Evolutionary conservation across 1,140 invertebrate species (phyloP), one percentile per base, ranked within the genome.

Genomic region (Subanguina moxae): DNA sequence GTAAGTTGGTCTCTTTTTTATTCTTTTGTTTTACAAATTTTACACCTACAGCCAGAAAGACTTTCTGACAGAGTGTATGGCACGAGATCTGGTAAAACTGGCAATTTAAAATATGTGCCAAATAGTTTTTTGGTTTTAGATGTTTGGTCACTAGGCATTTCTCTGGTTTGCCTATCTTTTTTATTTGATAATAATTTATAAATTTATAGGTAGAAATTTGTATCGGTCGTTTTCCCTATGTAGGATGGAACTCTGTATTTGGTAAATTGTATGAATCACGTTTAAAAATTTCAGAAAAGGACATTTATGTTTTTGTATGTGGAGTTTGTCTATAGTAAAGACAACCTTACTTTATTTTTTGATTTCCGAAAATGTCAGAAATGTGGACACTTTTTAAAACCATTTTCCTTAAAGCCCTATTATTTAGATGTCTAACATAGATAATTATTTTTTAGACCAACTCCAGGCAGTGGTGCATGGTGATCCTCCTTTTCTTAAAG

Each of bases 161-260:
- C 58, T 19, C 21, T 61, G n/a, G 58, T 61, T 21, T 5, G 58
- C 3, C 17, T 19, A 19, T 52, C 15, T 52, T 21, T 61, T 61
- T 13, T 3, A 25, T 25, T 61, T 13, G 3, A 19, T 30, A 21
- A 19, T 25, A 3, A 3, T 52, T 52, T 25, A 52, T 21, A 3
- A 61, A 30, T 25, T n/a, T 61, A 8, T 61, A 61, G 58, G 38
- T 61, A 21, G 58, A 61, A 43, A 61, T 30, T 25, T 61, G 58
- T n/a, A 61, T 61, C 38, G 58, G 58, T 30, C 58, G 28, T 61
- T 61, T 58, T 30, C 58, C 58, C 3, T 61, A 61, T 25, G 19
- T 28, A 21, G 58, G 38, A 61, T 61, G 58, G 58, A 58, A 61
- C 28, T 32, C 28, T 28, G 58, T 61, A 8, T 61, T 61, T 61